Percentiles rank a stretch among this genome's conserved stretches.
Evolutionary conservation across 1,140 invertebrate species (phyloP).

Genomic region (Macrosteles quadrilineatus): DNA sequence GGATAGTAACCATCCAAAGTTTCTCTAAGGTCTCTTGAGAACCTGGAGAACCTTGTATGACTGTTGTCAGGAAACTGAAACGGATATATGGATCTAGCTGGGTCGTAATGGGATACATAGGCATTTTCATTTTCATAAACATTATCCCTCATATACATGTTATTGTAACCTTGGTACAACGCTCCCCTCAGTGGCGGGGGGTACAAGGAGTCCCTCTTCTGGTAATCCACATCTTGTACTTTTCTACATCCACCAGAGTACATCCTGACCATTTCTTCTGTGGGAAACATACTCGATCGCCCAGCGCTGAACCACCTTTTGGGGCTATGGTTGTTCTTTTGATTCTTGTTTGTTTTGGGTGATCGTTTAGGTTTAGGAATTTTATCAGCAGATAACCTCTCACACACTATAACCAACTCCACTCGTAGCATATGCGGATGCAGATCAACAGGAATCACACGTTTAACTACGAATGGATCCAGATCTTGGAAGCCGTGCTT

Average conservation of each 20-base stretch:
- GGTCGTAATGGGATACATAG: not conserved
- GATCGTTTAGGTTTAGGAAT: not conserved
- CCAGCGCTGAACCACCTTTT: not conserved
- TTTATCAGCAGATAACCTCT: not conserved
- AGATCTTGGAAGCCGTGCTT: not conserved
- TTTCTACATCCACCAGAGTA: not conserved
- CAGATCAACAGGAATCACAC: not conserved
- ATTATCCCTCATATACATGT: not conserved
- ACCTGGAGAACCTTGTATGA: constrained; percentile 37
- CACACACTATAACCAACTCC: not conserved
- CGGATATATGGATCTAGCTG: not conserved
- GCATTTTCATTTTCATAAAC: not conserved
- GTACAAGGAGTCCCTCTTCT: constrained; percentile 28
- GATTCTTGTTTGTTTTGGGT: not conserved
- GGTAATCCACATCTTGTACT: not conserved
- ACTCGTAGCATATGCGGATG: not conserved
- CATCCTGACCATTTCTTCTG: not conserved
- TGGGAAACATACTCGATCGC: not conserved
- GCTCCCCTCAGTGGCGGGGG: constrained; percentile 19
- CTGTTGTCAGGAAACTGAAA: too few species aligned
- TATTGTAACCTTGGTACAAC: constrained; percentile 6
- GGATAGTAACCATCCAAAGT: constrained; percentile 31
- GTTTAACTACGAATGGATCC: constrained; percentile 5
- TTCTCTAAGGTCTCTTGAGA: constrained; percentile 38
- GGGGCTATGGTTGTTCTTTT: not conserved